Evolutionary conservation across 2,888 invertebrate genomes (phyloP).

Genomic region (Scrobipalpa atriplicella): DNA sequence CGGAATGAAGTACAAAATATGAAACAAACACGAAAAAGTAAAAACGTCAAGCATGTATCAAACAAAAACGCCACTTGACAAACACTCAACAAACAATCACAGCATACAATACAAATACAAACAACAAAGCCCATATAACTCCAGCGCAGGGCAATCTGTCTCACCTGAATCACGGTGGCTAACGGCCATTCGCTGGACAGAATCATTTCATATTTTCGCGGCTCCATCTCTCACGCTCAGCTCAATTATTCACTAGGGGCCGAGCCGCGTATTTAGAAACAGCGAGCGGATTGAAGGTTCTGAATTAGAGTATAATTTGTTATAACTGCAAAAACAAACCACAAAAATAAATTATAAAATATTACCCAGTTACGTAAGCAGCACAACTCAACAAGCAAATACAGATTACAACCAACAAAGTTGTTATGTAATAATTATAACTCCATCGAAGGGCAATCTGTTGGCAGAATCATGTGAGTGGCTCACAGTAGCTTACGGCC

Average conservation of each 20-base stretch:
- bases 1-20: too few species aligned
- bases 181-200: conserved; percentile 54
- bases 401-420: conserved; percentile 11
- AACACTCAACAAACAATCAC: conserved; percentile 22
- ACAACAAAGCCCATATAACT: conserved; percentile 20
- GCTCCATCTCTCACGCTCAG: conserved; percentile 68
- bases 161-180: conserved; percentile 42
- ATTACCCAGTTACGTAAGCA: too few species aligned
- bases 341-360: too few species aligned
- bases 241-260: conserved; percentile 73
- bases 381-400: conserved; percentile 18
- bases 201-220: conserved; percentile 76
- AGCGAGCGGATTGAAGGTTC: background rate
- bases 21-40: background rate
- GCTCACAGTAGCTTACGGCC: conserved; percentile 41
- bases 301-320: background rate
- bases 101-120: background rate
- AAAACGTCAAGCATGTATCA: background rate
- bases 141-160: conserved; percentile 51
- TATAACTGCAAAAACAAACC: too few species aligned
- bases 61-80: conserved; percentile 13
- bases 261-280: conserved; percentile 35
- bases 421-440: too few species aligned
- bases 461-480: conserved; percentile 49
- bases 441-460: conserved; percentile 48